Conservation (phyloP, 2,797 vertebrate genomes). For the Setipinna tenuifilis region DNA sequence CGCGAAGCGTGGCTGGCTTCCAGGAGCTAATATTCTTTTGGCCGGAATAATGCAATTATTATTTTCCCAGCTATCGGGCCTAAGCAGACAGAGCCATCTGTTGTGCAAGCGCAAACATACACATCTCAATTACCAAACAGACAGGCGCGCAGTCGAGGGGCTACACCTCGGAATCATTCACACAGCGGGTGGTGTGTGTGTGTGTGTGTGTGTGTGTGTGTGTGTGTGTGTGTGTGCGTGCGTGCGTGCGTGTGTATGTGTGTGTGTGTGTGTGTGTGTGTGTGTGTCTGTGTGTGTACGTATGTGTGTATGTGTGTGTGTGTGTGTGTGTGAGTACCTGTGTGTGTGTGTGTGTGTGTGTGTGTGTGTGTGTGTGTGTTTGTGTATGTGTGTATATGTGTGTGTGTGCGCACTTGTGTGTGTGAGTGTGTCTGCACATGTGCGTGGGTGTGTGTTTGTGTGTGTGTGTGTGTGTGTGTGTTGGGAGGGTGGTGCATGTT, state of each 20-base stretch:
- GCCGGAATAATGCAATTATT: constrained; percentile 96
- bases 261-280: background rate
- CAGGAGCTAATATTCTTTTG: constrained; percentile 87
- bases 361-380: too few relatives aligned
- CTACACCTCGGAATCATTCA: constrained; percentile 43
- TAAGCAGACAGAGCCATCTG: constrained; percentile 98
- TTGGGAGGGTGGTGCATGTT: too few relatives aligned
- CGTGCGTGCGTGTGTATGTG: background rate
- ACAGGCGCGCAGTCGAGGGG: constrained; percentile 67
- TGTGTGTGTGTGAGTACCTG: background rate
- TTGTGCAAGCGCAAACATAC: constrained; percentile 91
- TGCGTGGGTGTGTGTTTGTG: too few relatives aligned
- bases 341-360: background rate
- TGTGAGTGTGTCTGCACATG: too few relatives aligned
- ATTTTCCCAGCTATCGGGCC: constrained; percentile 97
- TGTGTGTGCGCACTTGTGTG: too few relatives aligned
- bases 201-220: background rate
- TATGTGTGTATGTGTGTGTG: constrained; percentile 15
- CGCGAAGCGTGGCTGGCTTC: constrained; percentile 63
- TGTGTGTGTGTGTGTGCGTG: background rate
- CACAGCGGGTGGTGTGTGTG: background rate
- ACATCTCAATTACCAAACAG: constrained; percentile 97
- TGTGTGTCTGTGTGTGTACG: background rate
- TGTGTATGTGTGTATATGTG: too few relatives aligned
- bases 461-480: too few relatives aligned